These are phyloP conservation scores for Channa striata DNA, from an alignment of 2,797 vertebrate species.

Conservation along the genomic window DNA sequence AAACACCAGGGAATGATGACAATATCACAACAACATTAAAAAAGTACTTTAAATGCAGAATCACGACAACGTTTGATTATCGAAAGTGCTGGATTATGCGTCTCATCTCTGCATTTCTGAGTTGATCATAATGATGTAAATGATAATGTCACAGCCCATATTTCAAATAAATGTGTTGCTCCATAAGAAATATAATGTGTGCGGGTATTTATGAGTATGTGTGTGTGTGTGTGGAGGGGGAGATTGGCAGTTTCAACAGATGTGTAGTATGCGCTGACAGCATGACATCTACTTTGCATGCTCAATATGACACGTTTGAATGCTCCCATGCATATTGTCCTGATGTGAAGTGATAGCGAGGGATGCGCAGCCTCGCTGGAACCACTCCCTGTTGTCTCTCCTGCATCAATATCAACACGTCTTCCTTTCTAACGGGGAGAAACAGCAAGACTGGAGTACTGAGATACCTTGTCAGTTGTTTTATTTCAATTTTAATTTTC, in stretches of 20 bases:
- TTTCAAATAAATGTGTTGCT: slow-evolving; percentile 66
- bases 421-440: slow-evolving; percentile 43
- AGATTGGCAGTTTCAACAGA: slow-evolving; percentile 76
- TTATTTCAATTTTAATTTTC: slow-evolving; percentile 45
- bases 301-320: slow-evolving; percentile 76
- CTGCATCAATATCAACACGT: slow-evolving; percentile 55
- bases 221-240: slow-evolving; percentile 28
- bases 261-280: slow-evolving; percentile 73
- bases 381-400: slow-evolving; percentile 64
- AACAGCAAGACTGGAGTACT: slow-evolving; percentile 13
- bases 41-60: slow-evolving; percentile 48
- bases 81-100: slow-evolving; percentile 18
- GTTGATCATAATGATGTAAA: slow-evolving; percentile 57
- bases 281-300: slow-evolving; percentile 80
- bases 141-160: slow-evolving; percentile 63
- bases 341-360: slow-evolving; percentile 72
- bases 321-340: slow-evolving; percentile 72
- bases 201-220: slow-evolving; percentile 44
- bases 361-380: slow-evolving; percentile 55
- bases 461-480: slow-evolving; percentile 29
- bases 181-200: slow-evolving; percentile 47
- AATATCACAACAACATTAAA: slow-evolving; percentile 26
- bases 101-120: slow-evolving; percentile 39
- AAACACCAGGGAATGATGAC: slow-evolving; percentile 24
- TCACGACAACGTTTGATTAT: slow-evolving; percentile 52